phyloP scores from a whole-genome alignment of 2,113 vertebrate genomes.

The Indicator indicator region DNA sequence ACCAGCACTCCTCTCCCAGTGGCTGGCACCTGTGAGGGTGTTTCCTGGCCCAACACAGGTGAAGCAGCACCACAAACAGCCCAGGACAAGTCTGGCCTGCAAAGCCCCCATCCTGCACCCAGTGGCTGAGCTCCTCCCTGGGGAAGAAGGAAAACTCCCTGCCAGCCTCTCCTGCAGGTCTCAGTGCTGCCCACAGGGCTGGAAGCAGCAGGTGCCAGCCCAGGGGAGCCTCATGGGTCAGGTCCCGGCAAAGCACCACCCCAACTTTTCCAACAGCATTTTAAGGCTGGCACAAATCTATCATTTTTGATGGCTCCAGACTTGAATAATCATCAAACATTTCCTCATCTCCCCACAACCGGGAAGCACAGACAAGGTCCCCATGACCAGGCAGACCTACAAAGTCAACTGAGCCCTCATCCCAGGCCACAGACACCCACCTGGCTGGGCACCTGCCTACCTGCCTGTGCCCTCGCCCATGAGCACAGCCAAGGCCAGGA shows the following conservation, averaged over 20 bases:
- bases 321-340: not conserved
- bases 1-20: not conserved
- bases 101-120: not conserved
- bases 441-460: not conserved
- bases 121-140: too few relatives aligned
- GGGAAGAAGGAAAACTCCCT: not conserved
- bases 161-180: not conserved
- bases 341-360: not conserved
- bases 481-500: not conserved
- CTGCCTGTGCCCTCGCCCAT: not conserved
- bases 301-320: not conserved
- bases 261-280: not conserved
- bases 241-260: not conserved
- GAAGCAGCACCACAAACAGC: not conserved
- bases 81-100: not conserved
- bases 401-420: not conserved
- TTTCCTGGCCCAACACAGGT: accelerated
- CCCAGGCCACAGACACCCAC: not conserved
- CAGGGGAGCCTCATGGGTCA: not conserved
- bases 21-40: not conserved
- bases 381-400: accelerated
- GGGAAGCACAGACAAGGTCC: not conserved
- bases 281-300: not conserved
- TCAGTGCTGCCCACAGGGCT: not conserved
- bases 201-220: not conserved